Conservation (phyloP, 2,113 vertebrate genomes). For the Spea bombifrons region DNA sequence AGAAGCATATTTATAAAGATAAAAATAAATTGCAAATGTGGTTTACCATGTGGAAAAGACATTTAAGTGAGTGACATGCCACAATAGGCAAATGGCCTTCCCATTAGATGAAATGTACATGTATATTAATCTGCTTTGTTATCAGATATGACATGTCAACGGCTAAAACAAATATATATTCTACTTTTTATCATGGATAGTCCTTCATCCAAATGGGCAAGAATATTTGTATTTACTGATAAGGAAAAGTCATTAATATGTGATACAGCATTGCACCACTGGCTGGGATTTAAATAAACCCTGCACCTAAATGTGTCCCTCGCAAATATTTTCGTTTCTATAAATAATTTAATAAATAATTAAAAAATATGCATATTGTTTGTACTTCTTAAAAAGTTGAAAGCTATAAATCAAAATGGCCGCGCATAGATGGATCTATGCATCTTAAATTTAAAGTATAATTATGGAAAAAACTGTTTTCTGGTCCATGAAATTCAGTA, state of each 20-base stretch:
- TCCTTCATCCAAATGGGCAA: conserved; percentile 12
- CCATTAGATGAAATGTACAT: neutral
- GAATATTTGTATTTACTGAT: conserved; percentile 23
- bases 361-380: too few relatives aligned
- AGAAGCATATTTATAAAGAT: too few relatives aligned
- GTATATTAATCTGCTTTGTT: neutral
- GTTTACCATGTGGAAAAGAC: neutral
- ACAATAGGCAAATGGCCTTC: neutral
- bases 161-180: neutral
- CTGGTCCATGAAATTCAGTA: too few relatives aligned
- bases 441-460: too few relatives aligned
- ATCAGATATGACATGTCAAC: neutral
- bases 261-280: neutral
- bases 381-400: too few relatives aligned
- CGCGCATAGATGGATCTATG: too few relatives aligned
- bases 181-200: neutral
- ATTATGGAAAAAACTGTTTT: too few relatives aligned
- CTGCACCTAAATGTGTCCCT: neutral
- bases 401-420: too few relatives aligned
- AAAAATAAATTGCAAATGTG: neutral
- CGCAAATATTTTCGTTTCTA: too few relatives aligned
- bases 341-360: too few relatives aligned
- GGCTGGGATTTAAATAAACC: neutral
- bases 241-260: conserved; percentile 6
- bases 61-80: neutral